These are phyloP conservation scores for Scortum barcoo DNA, from an alignment of 2,113 vertebrate genomes.

Conservation along the genomic window DNA sequence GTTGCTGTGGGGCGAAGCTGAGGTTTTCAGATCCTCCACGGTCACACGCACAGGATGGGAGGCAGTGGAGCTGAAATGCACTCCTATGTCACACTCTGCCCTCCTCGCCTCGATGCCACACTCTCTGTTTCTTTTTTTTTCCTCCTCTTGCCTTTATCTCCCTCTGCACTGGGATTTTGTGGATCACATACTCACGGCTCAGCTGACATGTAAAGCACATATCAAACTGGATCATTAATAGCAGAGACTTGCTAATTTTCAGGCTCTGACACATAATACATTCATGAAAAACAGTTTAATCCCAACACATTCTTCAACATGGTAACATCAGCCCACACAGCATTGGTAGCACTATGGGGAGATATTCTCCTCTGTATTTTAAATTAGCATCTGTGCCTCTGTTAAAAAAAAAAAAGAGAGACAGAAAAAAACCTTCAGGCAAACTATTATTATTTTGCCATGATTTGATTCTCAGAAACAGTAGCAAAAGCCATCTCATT, in stretches of 20 bases:
- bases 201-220: constrained; percentile 44
- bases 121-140: constrained; percentile 36
- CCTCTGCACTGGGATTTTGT: constrained; percentile 62
- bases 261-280: constrained; percentile 22
- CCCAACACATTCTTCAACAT: constrained; percentile 11
- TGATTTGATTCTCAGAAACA: constrained; percentile 61
- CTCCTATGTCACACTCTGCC: constrained; percentile 65
- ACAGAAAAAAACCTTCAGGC: constrained; percentile 54
- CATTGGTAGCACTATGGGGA: constrained; percentile 40
- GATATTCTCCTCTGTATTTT: constrained; percentile 29
- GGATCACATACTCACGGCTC: constrained; percentile 67
- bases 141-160: constrained; percentile 61
- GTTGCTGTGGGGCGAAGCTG: constrained; percentile 71
- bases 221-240: constrained; percentile 62
- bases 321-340: constrained; percentile 8
- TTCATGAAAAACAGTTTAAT: background rate
- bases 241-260: constrained; percentile 39
- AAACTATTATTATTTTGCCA: constrained; percentile 55
- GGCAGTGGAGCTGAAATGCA: constrained; percentile 74
- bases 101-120: constrained; percentile 15
- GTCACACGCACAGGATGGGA: constrained; percentile 70
- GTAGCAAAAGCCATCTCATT: constrained; percentile 55
- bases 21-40: constrained; percentile 74
- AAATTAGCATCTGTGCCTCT: constrained; percentile 41
- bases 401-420: constrained; percentile 23